A percentile compares a stretch with the other conserved stretches of the same genome.
phyloP scores from a whole-genome alignment of 1,140 invertebrate genomes.

The Hermetia illucens region DNA sequence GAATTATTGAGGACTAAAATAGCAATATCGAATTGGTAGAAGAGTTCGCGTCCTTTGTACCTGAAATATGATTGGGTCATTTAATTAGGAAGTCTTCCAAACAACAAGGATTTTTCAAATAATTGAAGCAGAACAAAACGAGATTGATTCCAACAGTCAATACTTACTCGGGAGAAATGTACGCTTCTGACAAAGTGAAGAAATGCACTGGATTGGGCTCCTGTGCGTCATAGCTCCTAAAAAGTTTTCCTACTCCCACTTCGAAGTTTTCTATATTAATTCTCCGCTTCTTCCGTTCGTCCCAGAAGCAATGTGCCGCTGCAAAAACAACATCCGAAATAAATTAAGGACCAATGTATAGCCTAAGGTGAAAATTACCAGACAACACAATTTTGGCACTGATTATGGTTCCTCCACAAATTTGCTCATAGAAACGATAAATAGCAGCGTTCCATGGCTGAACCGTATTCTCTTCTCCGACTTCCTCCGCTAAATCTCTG shows the following conservation, averaged over 20 bases:
- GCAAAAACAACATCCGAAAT: background rate
- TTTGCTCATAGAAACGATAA: constrained; percentile 16
- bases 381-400: constrained; percentile 16
- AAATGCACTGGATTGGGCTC: background rate
- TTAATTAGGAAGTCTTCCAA: background rate
- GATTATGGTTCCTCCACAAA: constrained; percentile 19
- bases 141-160: too few relatives aligned
- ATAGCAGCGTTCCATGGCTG: constrained; percentile 30
- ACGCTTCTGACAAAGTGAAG: constrained; percentile 2
- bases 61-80: background rate
- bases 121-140: background rate
- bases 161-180: background rate
- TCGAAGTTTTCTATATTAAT: constrained; percentile 7
- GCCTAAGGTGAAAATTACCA: constrained; percentile 11
- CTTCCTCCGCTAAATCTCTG: constrained; percentile 14
- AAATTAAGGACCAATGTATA: background rate
- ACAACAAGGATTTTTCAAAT: background rate
- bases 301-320: constrained; percentile 24
- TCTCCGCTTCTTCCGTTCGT: constrained; percentile 9
- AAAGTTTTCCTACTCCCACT: constrained; percentile 17
- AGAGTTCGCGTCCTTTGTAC: background rate
- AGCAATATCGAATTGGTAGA: constrained; percentile 1
- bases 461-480: constrained; percentile 15
- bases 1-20: background rate
- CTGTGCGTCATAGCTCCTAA: constrained; percentile 6